Evolutionary conservation across 2,888 invertebrate species (phyloP).

Genomic region (Prionchulus punctatus): DNA sequence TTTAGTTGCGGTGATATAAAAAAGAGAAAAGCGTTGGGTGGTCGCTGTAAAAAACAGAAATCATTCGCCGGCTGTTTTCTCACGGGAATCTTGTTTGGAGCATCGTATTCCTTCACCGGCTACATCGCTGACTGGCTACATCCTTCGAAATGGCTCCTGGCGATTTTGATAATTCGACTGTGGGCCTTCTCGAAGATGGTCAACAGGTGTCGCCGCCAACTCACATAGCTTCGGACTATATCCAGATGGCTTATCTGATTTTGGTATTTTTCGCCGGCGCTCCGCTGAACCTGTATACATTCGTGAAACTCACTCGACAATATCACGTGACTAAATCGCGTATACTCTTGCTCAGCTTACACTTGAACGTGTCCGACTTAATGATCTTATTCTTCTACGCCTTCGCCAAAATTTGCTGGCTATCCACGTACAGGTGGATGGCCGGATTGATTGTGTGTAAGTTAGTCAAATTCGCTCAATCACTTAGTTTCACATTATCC

Average conservation of each 20-base stretch:
- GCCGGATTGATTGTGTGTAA: background rate
- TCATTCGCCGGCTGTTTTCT: too few relatives aligned
- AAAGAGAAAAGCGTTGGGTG: too few relatives aligned
- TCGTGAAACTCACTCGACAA: background rate
- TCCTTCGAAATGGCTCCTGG: too few relatives aligned
- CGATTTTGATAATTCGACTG: too few relatives aligned
- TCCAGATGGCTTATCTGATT: background rate
- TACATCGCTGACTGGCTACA: too few relatives aligned
- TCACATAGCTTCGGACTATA: too few relatives aligned
- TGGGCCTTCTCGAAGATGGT: too few relatives aligned
- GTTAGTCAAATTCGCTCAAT: slow-evolving; percentile 3
- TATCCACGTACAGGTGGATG: background rate
- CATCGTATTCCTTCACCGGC: too few relatives aligned
- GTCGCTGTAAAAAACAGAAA: too few relatives aligned
- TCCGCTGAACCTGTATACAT: background rate
- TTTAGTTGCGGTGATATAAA: too few relatives aligned
- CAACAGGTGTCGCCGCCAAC: too few relatives aligned
- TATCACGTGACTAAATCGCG: background rate
- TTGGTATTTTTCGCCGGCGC: background rate
- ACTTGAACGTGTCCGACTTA: background rate
- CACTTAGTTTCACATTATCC: background rate
- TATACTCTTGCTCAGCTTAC: background rate
- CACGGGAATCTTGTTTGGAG: too few relatives aligned
- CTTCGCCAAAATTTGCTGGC: background rate
- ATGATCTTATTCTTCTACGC: background rate